Evolutionary conservation across 2,797 vertebrate genomes (phyloP).

Genomic region (Mycteria americana): DNA sequence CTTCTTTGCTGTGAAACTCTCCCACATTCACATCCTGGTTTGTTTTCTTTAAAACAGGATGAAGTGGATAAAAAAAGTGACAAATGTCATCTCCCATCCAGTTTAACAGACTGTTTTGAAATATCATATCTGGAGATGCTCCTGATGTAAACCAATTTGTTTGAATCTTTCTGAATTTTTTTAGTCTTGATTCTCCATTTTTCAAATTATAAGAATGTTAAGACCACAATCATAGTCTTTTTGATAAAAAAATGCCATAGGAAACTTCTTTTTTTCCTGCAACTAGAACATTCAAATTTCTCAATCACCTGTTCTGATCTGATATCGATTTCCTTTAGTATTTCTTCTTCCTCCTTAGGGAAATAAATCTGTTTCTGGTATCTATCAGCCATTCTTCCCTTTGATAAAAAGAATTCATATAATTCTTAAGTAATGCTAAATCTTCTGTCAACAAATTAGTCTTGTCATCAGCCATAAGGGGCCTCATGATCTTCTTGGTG

Average conservation of each 20-base stretch:
- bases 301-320: slow-evolving; percentile 67
- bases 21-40: neutral
- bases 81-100: neutral
- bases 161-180: neutral
- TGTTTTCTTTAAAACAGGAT: neutral
- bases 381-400: slow-evolving; percentile 61
- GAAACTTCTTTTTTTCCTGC: neutral
- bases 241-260: neutral
- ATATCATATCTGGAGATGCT: neutral
- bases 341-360: slow-evolving; percentile 65
- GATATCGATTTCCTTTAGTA: slow-evolving; percentile 67
- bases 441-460: slow-evolving; percentile 72
- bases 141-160: neutral
- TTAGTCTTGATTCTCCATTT: neutral
- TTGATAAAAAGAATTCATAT: slow-evolving; percentile 71
- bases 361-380: slow-evolving; percentile 72
- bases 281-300: slow-evolving; percentile 43
- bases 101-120: neutral
- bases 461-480: slow-evolving; percentile 69
- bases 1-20: neutral
- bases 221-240: neutral
- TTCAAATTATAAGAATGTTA: neutral
- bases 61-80: neutral
- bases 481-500: slow-evolving; percentile 65
- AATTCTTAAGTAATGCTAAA: slow-evolving; percentile 72